Evolutionary conservation across 2,888 invertebrate genomes (phyloP).

Genomic region (Muscina levida): DNA sequence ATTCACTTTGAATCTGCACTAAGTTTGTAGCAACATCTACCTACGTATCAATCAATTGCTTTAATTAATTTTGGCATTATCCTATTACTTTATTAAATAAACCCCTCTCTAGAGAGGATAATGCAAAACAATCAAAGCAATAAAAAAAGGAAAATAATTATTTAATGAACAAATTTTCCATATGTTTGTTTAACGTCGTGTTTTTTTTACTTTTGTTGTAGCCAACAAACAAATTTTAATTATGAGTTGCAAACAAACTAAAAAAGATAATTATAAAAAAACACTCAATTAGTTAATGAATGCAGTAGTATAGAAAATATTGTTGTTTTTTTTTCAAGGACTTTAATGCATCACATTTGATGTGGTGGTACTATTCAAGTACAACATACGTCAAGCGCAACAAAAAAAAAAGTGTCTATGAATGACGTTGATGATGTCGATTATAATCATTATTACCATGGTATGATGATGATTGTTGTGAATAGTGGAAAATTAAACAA

Average conservation of each 20-base stretch:
- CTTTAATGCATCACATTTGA: constrained; percentile 1
- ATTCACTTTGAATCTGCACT: too few species aligned
- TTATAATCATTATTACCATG: not conserved
- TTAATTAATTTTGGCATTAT: not conserved
- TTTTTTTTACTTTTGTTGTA: not conserved
- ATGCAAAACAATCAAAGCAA: too few species aligned
- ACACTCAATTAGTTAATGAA: constrained; percentile 37
- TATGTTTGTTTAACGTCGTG: not conserved
- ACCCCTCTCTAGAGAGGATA: not conserved
- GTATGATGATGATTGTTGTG: constrained; percentile 1
- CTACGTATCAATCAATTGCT: not conserved
- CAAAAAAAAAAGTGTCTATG: too few species aligned
- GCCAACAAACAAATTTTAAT: constrained; percentile 18
- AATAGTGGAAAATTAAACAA: too few species aligned
- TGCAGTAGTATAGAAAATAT: not conserved
- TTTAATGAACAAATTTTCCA: not conserved
- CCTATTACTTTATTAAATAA: constrained; percentile 1
- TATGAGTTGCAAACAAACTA: not conserved
- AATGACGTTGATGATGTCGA: too few species aligned
- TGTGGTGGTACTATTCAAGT: too few species aligned
- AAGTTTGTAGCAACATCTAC: not conserved
- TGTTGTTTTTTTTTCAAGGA: constrained; percentile 18
- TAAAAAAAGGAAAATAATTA: not conserved
- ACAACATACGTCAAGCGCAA: too few species aligned
- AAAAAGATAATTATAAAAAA: constrained; percentile 22